A percentile compares a stretch with the other conserved stretches of the same genome.
phyloP scores from a whole-genome alignment of 2,888 invertebrate genomes.

The Eristalinus sepulchralis region DNA sequence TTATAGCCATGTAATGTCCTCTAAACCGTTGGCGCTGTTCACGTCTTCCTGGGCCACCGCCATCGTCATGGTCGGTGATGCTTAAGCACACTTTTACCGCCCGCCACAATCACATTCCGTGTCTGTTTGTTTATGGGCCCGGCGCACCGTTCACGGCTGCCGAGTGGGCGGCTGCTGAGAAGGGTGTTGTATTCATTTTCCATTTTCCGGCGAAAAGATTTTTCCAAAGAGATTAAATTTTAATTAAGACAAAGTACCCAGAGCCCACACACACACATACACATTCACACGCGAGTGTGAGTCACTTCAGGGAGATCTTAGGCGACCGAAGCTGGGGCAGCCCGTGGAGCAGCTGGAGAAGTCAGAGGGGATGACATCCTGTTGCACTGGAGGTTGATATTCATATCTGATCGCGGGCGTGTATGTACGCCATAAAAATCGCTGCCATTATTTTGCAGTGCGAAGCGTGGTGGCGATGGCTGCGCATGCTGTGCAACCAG shows the following conservation, averaged over 20 bases:
- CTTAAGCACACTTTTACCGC: conserved; percentile 15
- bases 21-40: conserved; percentile 18
- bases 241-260: conserved; percentile 72
- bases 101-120: background rate
- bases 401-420: background rate
- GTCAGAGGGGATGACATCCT: background rate
- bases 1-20: conserved; percentile 41
- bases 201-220: conserved; percentile 62
- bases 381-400: background rate
- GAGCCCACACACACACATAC: conserved; percentile 2
- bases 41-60: conserved; percentile 21
- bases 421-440: conserved; percentile 6
- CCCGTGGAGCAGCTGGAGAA: background rate
- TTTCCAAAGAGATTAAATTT: conserved; percentile 71
- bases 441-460: conserved; percentile 32
- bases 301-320: background rate
- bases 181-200: conserved; percentile 47
- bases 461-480: background rate
- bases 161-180: background rate
- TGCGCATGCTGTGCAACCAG: conserved; percentile 1
- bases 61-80: background rate
- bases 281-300: background rate
- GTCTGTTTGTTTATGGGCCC: conserved; percentile 33
- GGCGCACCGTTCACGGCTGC: conserved; percentile 19
- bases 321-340: too few species aligned